phyloP scores from a whole-genome alignment of 1,140 invertebrate species.

The Asobara japonica region DNA sequence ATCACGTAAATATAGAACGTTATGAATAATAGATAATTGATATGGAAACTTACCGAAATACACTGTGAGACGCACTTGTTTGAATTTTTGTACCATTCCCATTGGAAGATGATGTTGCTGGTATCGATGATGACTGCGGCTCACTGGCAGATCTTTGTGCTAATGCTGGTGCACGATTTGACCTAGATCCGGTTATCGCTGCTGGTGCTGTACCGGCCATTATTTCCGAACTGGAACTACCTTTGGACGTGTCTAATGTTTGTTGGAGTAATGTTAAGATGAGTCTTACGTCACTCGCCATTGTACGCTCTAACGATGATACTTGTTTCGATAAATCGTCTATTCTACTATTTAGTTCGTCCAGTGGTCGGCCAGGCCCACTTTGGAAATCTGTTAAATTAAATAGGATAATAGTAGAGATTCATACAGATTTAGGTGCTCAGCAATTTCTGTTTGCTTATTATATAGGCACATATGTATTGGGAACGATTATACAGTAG shows the following conservation, averaged over 20 bases:
- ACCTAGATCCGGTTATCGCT: slow-evolving; percentile 47
- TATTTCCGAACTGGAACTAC: slow-evolving; percentile 60
- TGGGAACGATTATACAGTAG: no score
- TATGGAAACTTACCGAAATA: slow-evolving; percentile 56
- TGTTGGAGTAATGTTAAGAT: slow-evolving; percentile 75
- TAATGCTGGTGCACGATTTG: slow-evolving; percentile 60
- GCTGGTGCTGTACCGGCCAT: slow-evolving; percentile 61
- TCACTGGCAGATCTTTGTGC: slow-evolving; percentile 73
- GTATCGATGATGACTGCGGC: slow-evolving; percentile 68
- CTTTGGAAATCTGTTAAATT: slow-evolving; percentile 58
- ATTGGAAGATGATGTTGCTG: slow-evolving; percentile 59
- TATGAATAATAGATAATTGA: neutral
- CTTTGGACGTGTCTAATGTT: slow-evolving; percentile 61
- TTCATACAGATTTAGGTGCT: no score
- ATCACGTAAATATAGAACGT: neutral
- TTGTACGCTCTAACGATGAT: slow-evolving; percentile 71
- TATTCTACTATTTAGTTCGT: slow-evolving; percentile 70
- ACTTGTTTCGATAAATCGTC: slow-evolving; percentile 74
- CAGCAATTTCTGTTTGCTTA: neutral
- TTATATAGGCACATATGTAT: no score
- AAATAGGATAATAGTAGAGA: neutral
- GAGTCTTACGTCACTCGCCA: slow-evolving; percentile 73
- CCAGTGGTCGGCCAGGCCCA: slow-evolving; percentile 62
- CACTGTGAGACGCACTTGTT: slow-evolving; percentile 59
- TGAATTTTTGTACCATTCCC: slow-evolving; percentile 58